Conservation (phyloP, 2,113 vertebrate species). For the Sceloporus tristichus region DNA sequence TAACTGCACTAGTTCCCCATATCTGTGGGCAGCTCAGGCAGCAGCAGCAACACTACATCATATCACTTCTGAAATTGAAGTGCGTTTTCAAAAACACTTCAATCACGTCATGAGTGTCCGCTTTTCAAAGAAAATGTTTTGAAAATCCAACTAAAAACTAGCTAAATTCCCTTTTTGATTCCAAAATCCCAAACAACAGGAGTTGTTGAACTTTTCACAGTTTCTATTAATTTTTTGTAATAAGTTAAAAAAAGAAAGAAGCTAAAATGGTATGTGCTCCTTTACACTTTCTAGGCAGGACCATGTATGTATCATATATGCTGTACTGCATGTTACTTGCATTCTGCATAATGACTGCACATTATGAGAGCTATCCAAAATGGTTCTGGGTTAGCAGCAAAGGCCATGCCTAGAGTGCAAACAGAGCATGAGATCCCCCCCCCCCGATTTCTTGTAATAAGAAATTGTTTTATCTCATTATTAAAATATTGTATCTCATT, state of each 20-base stretch:
- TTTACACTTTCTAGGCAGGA: background rate
- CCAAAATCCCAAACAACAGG: conserved; percentile 5
- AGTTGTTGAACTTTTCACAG: background rate
- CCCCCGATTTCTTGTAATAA: background rate
- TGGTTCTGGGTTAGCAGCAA: background rate
- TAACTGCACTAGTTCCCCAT: background rate
- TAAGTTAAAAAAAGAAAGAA: background rate
- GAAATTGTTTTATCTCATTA: too few relatives aligned
- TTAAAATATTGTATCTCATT: too few relatives aligned
- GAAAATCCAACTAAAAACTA: background rate
- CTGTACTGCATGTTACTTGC: background rate
- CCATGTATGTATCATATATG: background rate
- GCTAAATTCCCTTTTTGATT: background rate
- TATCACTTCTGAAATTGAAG: background rate
- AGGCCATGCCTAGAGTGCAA: background rate
- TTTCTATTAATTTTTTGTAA: background rate
- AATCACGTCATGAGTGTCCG: background rate
- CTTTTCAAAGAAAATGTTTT: too few relatives aligned
- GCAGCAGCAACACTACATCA: too few relatives aligned
- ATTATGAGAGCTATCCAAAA: background rate
- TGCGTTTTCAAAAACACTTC: background rate
- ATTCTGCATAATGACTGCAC: background rate
- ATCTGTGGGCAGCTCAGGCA: background rate
- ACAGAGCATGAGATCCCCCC: background rate
- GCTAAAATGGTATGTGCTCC: background rate